phyloP scores from a whole-genome alignment of 2,888 invertebrate species.

The Zelleria hepariella region DNA sequence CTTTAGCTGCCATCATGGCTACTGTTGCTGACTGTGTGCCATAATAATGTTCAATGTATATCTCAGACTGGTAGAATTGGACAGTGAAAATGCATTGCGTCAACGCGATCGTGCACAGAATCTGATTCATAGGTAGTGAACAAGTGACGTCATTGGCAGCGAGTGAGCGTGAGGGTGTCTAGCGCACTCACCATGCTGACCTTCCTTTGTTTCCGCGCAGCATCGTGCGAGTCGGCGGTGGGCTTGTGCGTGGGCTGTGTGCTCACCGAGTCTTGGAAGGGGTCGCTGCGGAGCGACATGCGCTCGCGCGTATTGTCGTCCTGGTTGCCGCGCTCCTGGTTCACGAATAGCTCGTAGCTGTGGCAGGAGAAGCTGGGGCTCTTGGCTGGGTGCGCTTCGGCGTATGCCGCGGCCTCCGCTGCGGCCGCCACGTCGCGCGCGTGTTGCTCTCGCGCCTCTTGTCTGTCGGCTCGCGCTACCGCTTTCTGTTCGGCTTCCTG shows the following conservation, averaged over 20 bases:
- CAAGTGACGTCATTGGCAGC: slow-evolving; percentile 3
- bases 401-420: slow-evolving; percentile 75
- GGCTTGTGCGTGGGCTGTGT: slow-evolving; percentile 78
- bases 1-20: too few species aligned
- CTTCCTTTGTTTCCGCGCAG: slow-evolving; percentile 79
- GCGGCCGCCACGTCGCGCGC: slow-evolving; percentile 76
- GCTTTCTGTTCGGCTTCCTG: slow-evolving; percentile 91
- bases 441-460: slow-evolving; percentile 71
- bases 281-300: slow-evolving; percentile 91
- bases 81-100: not conserved
- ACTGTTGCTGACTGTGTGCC: too few species aligned
- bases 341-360: slow-evolving; percentile 93
- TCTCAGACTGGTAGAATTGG: too few species aligned
- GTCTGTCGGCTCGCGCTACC: slow-evolving; percentile 76
- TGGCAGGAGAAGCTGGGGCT: slow-evolving; percentile 94
- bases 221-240: slow-evolving; percentile 69
- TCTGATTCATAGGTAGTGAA: not conserved
- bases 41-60: too few species aligned
- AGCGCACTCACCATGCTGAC: slow-evolving; percentile 90
- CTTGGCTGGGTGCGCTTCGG: slow-evolving; percentile 80
- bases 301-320: slow-evolving; percentile 93
- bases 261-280: slow-evolving; percentile 89
- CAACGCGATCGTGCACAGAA: not conserved
- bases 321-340: slow-evolving; percentile 88
- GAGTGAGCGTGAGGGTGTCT: slow-evolving; percentile 26